Evolutionary conservation across 2,888 invertebrate species (phyloP), one percentile per base, ranked within the genome.

Genomic region (Pristionchus entomophagus): DNA sequence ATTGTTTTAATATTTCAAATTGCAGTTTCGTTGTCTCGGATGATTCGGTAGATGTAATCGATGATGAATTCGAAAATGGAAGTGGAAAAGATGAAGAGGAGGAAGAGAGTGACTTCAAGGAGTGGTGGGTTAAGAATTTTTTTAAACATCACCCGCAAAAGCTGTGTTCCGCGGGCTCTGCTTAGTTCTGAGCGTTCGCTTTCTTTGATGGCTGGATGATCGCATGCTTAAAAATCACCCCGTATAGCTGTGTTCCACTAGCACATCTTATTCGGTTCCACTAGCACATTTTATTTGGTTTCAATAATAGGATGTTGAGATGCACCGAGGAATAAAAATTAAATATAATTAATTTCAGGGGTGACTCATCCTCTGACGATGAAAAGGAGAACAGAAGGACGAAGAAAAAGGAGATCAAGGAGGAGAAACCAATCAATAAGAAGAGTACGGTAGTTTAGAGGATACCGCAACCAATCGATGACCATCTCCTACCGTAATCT

Each of bases 21-120:
- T 80, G 49, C 78, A 80, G 78, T 80, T 80, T 80, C 78, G 51
- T 80, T 1, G 78, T 80, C 32, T 51, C 51, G 29, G 78, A 80
- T 19, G 78, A 80, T n/a, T 80, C 78, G 6, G 78, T 51, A 3
- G 78, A 80, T 32, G 78, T 80, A 22, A 80, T 80, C 51, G 51
- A 80, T 29, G 78, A 80, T 10, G 78, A 80, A 17, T 80, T 29
- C 26, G 78, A 80, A 51, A 80, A 80, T 32, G 78, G 32, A 4
- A 80, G 51, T 32, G 45, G 29, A 1, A 32, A 78, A 5, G 78
- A 41, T 12, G 82, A 41, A 26, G 82, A 82, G 59, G 82, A 82
- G 59, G 82, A 82, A 26, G 59, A 82, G 78, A 4, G 51, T 17
- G 51, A 32, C 17, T 8, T n/a, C 45, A 77, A 49, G 45, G 77